Evolutionary conservation across 37 sponge, comb jelly and placozoan genomes (phyloP).

Genomic region (Halichondria panicea): DNA sequence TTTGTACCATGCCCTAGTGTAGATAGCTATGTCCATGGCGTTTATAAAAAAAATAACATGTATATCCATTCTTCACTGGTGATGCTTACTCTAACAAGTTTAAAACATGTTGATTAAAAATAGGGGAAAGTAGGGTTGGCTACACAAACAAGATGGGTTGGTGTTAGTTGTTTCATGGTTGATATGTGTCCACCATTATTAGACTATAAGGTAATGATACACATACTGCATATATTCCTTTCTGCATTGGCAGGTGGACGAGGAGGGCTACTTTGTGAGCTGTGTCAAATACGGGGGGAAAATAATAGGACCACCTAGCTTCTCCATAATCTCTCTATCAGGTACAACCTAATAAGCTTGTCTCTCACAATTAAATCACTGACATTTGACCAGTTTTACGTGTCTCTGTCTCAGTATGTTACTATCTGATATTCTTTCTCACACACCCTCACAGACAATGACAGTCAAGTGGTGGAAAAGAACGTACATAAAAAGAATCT

Average conservation of each 20-base stretch:
- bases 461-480: conserved; percentile 49
- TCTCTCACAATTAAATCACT: neutral
- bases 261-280: conserved; percentile 59
- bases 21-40: no score
- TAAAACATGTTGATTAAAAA: no score
- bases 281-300: conserved; percentile 49
- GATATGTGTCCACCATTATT: neutral
- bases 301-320: conserved; percentile 19
- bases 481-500: conserved; percentile 40
- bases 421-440: neutral
- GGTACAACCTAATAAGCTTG: neutral
- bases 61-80: no score
- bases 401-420: neutral
- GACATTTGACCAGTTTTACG: neutral
- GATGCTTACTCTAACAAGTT: no score
- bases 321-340: conserved; percentile 25
- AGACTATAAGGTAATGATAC: no score
- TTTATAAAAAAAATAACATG: no score
- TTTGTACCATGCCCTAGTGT: no score
- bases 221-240: no score
- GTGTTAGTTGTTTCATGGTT: neutral
- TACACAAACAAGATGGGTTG: no score
- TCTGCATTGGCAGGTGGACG: conserved; percentile 24
- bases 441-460: conserved; percentile 13
- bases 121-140: no score